Percentiles rank a stretch among this genome's conserved stretches.
These are phyloP conservation scores for Circaetus gallicus DNA, from an alignment of 2,113 vertebrate species.

Conservation along the genomic window DNA sequence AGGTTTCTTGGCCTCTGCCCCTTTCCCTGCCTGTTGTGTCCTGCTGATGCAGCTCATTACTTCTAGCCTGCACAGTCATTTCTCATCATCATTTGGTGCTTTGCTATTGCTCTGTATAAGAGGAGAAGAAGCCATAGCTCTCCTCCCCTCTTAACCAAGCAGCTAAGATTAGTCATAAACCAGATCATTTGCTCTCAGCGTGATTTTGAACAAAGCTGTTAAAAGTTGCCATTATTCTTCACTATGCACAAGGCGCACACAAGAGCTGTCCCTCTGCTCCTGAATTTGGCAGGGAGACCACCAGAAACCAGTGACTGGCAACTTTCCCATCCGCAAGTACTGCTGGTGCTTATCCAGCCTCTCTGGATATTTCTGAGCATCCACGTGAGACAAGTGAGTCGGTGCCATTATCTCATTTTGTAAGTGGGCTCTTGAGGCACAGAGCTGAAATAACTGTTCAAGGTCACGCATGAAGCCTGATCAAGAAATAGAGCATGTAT, in stretches of 20 bases:
- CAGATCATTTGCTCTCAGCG: not conserved
- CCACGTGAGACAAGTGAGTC: rapidly evolving
- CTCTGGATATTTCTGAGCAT: not conserved
- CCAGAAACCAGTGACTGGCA: not conserved
- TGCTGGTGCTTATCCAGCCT: not conserved
- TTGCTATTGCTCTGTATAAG: not conserved
- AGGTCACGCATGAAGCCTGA: not conserved
- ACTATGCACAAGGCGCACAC: not conserved
- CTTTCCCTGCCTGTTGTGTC: not conserved
- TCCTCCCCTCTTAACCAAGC: not conserved
- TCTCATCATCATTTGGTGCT: not conserved
- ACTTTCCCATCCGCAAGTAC: not conserved
- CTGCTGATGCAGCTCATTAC: not conserved
- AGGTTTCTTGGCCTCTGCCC: not conserved
- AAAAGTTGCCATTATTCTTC: not conserved
- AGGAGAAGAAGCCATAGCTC: not conserved
- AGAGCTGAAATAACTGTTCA: not conserved
- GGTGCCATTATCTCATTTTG: not conserved
- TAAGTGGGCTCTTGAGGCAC: not conserved
- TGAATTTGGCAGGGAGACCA: not conserved
- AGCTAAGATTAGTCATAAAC: not conserved
- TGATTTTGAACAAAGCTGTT: not conserved
- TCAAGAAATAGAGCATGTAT: not conserved
- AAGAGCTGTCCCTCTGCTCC: not conserved
- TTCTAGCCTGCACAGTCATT: not conserved